A percentile compares a stretch with the other conserved stretches of the same genome.
Evolutionary conservation across 2,888 invertebrate genomes (phyloP).

Genomic region (Orthosia cruda): DNA sequence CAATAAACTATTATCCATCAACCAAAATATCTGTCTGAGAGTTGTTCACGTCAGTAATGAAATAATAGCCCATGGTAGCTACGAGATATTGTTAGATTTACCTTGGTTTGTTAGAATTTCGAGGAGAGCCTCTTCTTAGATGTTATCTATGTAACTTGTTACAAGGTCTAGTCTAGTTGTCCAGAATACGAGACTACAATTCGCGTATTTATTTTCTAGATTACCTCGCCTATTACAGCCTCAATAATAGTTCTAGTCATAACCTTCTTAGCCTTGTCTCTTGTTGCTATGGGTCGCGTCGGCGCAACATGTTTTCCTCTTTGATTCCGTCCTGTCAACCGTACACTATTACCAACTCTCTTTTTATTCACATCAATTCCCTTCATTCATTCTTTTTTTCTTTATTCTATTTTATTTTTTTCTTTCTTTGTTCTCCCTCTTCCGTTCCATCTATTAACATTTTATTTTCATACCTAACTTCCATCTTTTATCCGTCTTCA

Average conservation of each 20-base stretch:
- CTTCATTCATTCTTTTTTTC: background rate
- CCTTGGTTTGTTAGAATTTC: background rate
- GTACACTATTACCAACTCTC: no score
- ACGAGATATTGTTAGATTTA: background rate
- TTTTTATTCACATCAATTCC: no score
- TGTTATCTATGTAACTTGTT: slow-evolving; percentile 6
- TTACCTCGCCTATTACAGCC: background rate
- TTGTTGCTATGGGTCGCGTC: no score
- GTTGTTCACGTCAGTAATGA: background rate
- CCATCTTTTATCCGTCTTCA: background rate
- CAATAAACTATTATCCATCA: no score
- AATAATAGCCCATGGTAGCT: no score
- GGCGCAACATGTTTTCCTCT: no score
- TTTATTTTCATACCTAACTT: no score
- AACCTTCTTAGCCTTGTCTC: background rate
- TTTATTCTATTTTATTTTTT: background rate
- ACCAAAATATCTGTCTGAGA: no score
- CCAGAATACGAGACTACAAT: background rate
- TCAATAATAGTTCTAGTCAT: background rate
- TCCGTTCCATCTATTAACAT: background rate
- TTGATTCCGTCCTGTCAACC: no score
- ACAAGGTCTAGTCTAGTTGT: background rate
- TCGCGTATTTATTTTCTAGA: background rate
- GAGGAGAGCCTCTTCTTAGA: background rate
- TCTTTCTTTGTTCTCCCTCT: background rate